phyloP scores from a whole-genome alignment of 2,797 vertebrate genomes.

The Semotilus atromaculatus region DNA sequence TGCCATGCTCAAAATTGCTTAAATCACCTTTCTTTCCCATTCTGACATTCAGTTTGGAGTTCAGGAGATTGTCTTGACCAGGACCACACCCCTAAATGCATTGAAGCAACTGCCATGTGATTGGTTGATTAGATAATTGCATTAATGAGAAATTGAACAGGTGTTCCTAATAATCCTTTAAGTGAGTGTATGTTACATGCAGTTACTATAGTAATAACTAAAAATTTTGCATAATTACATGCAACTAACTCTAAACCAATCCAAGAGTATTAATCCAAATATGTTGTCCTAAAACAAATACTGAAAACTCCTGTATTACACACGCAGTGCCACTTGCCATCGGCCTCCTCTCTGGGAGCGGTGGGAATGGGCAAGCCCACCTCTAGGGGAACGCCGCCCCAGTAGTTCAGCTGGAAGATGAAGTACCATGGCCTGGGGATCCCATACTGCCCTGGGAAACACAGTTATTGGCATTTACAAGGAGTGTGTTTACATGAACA shows the following conservation, averaged over 20 bases:
- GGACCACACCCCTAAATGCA: no score
- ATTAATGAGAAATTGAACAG: no score
- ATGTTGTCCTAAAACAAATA: not conserved
- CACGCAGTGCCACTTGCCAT: constrained; percentile 61
- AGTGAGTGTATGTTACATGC: no score
- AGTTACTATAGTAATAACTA: no score
- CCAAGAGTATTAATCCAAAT: not conserved
- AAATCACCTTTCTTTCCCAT: no score
- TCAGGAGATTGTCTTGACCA: no score
- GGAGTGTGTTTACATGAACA: not conserved
- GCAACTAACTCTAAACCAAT: not conserved
- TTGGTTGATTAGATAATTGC: no score
- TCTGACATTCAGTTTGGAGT: no score
- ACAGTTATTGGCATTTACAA: not conserved
- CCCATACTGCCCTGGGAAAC: constrained; percentile 83
- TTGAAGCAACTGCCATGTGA: no score
- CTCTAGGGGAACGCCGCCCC: constrained; percentile 78
- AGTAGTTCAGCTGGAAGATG: constrained; percentile 87
- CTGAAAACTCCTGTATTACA: not conserved
- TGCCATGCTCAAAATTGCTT: no score
- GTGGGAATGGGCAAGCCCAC: constrained; percentile 71
- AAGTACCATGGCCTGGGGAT: constrained; percentile 92
- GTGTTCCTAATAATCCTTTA: no score
- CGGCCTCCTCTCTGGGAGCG: constrained; percentile 55
- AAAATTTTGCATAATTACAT: no score